Percentiles rank a stretch among this genome's conserved stretches.
phyloP scores from a whole-genome alignment of 1,140 invertebrate species.

The Euglossa dilemma region DNA sequence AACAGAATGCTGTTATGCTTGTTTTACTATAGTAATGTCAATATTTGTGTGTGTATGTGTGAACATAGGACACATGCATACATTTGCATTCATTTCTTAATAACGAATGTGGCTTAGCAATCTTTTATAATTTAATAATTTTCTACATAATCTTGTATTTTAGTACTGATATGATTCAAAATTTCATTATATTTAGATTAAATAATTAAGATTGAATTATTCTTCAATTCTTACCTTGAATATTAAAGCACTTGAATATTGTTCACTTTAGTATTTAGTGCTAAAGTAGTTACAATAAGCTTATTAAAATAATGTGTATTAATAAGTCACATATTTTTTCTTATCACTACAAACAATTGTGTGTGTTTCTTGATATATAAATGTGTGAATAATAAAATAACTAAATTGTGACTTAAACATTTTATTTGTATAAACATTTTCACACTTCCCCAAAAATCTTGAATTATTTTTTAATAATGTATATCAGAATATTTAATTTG shows the following conservation, averaged over 20 bases:
- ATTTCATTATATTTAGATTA: background rate
- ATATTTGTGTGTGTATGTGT: constrained; percentile 24
- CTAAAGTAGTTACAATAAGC: constrained; percentile 12
- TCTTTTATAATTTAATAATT: background rate
- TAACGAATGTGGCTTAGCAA: constrained; percentile 29
- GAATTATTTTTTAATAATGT: too few relatives aligned
- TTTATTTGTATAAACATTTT: too few relatives aligned
- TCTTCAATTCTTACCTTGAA: background rate
- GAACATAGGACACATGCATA: constrained; percentile 35
- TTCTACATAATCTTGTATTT: background rate
- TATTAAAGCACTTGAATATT: constrained; percentile 4
- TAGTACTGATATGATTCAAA: background rate
- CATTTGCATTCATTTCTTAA: constrained; percentile 12
- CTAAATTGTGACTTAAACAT: background rate
- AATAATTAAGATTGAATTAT: background rate
- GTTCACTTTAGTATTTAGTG: constrained; percentile 1
- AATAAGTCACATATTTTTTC: background rate
- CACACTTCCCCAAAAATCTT: too few relatives aligned
- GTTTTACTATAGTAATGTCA: constrained; percentile 7
- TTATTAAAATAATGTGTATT: background rate
- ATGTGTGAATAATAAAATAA: constrained; percentile 2
- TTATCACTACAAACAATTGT: background rate
- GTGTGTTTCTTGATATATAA: background rate
- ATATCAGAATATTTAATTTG: background rate
- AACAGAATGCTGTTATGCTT: constrained; percentile 32